A percentile compares a stretch with the other conserved stretches of the same genome.
These are phyloP conservation scores for Terrapene triunguis DNA, from an alignment of 2,113 vertebrate genomes.

Conservation along the genomic window DNA sequence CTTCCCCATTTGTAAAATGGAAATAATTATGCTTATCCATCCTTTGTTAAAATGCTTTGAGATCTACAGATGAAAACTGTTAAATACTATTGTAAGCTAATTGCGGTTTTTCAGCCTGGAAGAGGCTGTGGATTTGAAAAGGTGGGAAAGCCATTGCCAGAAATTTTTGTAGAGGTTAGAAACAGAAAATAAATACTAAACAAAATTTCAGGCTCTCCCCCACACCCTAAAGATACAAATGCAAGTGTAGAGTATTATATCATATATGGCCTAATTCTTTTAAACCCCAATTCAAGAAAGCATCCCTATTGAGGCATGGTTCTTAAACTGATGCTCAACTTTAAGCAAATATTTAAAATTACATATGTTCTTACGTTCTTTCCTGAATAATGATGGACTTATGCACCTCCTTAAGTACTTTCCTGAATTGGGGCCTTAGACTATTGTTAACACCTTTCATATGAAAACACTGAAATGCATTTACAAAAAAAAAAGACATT, in stretches of 20 bases:
- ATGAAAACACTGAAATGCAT: neutral
- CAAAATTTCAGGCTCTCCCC: neutral
- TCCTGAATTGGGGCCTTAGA: neutral
- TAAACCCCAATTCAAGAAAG: constrained; percentile 3
- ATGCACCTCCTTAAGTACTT: neutral
- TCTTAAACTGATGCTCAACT: neutral
- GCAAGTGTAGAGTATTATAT: neutral
- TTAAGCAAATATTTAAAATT: neutral
- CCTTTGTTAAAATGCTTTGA: neutral
- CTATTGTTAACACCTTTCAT: neutral
- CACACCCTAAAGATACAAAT: neutral
- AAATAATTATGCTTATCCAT: neutral
- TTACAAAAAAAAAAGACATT: neutral
- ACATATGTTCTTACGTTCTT: neutral
- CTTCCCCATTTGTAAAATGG: neutral
- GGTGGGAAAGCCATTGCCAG: neutral
- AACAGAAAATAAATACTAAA: neutral
- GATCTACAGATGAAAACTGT: neutral
- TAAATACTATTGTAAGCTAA: neutral
- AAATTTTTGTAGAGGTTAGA: constrained; percentile 12
- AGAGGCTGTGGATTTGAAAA: constrained; percentile 7
- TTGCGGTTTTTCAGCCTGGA: neutral
- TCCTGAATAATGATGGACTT: neutral
- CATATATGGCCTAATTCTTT: neutral
- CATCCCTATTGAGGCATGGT: neutral